Base-by-base conservation (phyloP, 35 echinoderm and acorn worm genomes). In the Stichopus chloronotus region DNA sequence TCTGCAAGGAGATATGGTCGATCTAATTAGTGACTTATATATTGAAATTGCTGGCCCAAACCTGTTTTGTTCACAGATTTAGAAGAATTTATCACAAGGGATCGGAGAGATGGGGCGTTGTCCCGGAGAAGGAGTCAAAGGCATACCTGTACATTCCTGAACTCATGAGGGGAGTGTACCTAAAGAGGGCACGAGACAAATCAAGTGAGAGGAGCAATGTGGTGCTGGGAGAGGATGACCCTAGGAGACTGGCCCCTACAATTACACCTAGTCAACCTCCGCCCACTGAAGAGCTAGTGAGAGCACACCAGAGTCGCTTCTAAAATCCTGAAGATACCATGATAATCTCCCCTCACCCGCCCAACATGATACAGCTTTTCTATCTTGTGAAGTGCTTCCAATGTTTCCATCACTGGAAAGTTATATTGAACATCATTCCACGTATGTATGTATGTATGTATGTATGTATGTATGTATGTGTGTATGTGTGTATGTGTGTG, bases 41-140 rank as follows among this genome's bases (percentile, higher is more conserved):
- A 43, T 43, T 43, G 30, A 43, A 43, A 43, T 43, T 43, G 30
- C 30, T 43, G 30, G 30, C 30, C 30, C 30, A 43, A 43, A 78
- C 76, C 9, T 78, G 10, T 78, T 78, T 78, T n/a, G 10, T 14
- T n/a, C 76, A 78, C 76, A 78, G 9, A 78, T 78, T 78, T 78
- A n/a, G 20, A 78, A 9, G 1, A 14, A n/a, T n/a, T n/a, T 78
- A 4, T 78, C 76, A 78, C 79, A 83, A 83, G 30, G 79, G 79
- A 12, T 83, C 79, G 0, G 79, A 83, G 7, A 83, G 79, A 54
- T 83, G 79, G 79, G 79, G 79, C 6, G 79, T 16, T 83, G 79
- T 83, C 2, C 79, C 79, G 6, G 52, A 52, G 6, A 83, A 83
- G 52, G 30, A 83, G 12, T 5, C 79, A 7, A 83, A 83, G 79